Evolutionary conservation across 2,888 invertebrate genomes (phyloP).

Genomic region (Tillus elongatus): DNA sequence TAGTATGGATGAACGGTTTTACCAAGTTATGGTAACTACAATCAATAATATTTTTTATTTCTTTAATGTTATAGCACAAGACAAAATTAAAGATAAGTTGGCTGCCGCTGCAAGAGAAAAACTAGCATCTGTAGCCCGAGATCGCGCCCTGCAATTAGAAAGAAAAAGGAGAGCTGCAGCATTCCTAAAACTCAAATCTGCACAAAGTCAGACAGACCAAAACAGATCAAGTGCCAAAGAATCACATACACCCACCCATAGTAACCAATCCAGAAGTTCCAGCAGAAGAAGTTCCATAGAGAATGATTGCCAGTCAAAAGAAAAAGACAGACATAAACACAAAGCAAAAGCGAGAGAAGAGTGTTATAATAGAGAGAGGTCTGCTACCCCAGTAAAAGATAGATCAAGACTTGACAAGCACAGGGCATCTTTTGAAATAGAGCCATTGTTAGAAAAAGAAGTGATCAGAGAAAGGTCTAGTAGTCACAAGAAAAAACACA

Average conservation of each 20-base stretch:
- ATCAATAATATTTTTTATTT: too few species aligned
- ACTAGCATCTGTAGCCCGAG: slow-evolving; percentile 48
- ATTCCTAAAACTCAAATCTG: slow-evolving; percentile 49
- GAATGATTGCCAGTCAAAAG: slow-evolving; percentile 22
- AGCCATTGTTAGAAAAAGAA: too few species aligned
- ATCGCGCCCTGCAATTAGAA: slow-evolving; percentile 54
- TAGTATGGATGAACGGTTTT: too few species aligned
- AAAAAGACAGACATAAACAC: too few species aligned
- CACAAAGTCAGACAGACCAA: slow-evolving; percentile 15
- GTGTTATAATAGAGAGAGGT: too few species aligned
- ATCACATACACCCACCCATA: slow-evolving; percentile 20
- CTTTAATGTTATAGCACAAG: slow-evolving; percentile 45
- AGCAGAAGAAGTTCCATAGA: slow-evolving; percentile 21
- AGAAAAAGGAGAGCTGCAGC: slow-evolving; percentile 73
- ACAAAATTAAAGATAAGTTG: slow-evolving; percentile 51
- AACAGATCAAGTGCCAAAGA: slow-evolving; percentile 19
- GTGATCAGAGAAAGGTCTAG: too few species aligned
- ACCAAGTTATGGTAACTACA: too few species aligned
- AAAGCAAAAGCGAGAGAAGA: too few species aligned
- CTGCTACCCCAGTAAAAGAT: too few species aligned
- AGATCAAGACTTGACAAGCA: too few species aligned
- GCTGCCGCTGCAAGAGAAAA: slow-evolving; percentile 49
- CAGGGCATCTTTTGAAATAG: too few species aligned
- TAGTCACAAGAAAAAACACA: slow-evolving; percentile 34
- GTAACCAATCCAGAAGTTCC: slow-evolving; percentile 17